phyloP scores from a whole-genome alignment of 2,888 invertebrate species.

The Phyto melanocephala region DNA sequence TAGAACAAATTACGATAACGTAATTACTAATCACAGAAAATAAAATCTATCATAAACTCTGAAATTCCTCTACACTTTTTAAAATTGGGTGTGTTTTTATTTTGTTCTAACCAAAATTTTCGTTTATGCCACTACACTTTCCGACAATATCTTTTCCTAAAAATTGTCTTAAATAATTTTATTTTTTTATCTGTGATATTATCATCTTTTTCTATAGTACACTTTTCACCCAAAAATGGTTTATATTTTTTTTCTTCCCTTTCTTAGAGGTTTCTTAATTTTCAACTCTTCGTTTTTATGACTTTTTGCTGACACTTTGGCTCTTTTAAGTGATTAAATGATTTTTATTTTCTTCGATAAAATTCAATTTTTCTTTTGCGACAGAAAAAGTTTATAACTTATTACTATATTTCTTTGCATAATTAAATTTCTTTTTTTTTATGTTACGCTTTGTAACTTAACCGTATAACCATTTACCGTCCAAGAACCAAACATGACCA shows the following conservation, averaged over 20 bases:
- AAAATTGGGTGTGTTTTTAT: slow-evolving; percentile 34
- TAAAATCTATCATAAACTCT: slow-evolving; percentile 18
- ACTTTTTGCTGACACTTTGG: background rate
- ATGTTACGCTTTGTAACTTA: background rate
- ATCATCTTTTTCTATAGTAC: slow-evolving; percentile 15
- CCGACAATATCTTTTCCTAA: background rate
- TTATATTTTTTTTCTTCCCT: slow-evolving; percentile 23
- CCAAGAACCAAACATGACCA: slow-evolving; percentile 55
- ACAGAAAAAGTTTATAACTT: background rate
- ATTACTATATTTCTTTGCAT: slow-evolving; percentile 2
- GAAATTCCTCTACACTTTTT: slow-evolving; percentile 29
- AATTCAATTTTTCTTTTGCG: slow-evolving; percentile 3
- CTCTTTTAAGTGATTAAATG: background rate
- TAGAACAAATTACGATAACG: slow-evolving; percentile 24
- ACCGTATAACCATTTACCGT: background rate
- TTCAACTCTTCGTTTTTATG: slow-evolving; percentile 11
- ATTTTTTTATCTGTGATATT: background rate
- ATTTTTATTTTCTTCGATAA: background rate
- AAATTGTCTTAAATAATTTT: background rate
- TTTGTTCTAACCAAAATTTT: background rate
- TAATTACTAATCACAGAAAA: background rate
- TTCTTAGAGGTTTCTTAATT: slow-evolving; percentile 1
- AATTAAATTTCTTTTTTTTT: slow-evolving; percentile 16
- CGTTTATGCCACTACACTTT: background rate
- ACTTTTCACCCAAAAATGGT: slow-evolving; percentile 48